These are phyloP conservation scores for Microtus montanus DNA, from an alignment of 2,113 vertebrate genomes.

Conservation along the genomic window DNA sequence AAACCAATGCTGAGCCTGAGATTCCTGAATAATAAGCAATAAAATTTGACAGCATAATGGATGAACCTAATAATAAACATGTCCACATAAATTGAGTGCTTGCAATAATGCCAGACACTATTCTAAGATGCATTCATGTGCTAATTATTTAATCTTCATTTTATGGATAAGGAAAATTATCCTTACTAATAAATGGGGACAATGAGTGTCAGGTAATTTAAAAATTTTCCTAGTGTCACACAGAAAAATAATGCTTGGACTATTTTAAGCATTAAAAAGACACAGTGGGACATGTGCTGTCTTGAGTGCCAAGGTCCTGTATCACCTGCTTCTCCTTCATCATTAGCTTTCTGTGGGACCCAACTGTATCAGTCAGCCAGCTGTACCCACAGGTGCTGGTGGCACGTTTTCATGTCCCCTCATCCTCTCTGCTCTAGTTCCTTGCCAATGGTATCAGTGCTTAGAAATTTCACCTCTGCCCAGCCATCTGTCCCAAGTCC, in stretches of 20 bases:
- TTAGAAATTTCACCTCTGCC: neutral
- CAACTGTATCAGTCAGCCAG: neutral
- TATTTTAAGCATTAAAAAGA: neutral
- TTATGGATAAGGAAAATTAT: conserved; percentile 17
- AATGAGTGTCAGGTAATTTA: neutral
- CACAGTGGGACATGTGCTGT: neutral
- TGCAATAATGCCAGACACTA: neutral
- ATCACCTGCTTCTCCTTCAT: neutral
- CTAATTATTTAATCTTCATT: conserved; percentile 32
- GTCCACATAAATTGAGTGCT: neutral
- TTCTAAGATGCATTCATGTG: neutral
- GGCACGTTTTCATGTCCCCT: too few species aligned
- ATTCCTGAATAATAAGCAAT: conserved; percentile 23
- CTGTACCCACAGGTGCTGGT: neutral
- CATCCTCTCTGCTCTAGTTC: neutral
- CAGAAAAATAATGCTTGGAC: neutral
- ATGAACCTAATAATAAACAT: neutral
- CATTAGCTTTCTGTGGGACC: neutral
- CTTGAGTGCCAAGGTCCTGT: neutral
- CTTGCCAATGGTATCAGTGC: neutral
- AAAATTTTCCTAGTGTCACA: neutral
- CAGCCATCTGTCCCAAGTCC: neutral
- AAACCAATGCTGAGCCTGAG: neutral
- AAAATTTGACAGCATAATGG: conserved; percentile 28
- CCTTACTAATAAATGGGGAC: conserved; percentile 20